Evolutionary conservation across 2,113 vertebrate species (phyloP).

Genomic region (Gallinago jamesoni): DNA sequence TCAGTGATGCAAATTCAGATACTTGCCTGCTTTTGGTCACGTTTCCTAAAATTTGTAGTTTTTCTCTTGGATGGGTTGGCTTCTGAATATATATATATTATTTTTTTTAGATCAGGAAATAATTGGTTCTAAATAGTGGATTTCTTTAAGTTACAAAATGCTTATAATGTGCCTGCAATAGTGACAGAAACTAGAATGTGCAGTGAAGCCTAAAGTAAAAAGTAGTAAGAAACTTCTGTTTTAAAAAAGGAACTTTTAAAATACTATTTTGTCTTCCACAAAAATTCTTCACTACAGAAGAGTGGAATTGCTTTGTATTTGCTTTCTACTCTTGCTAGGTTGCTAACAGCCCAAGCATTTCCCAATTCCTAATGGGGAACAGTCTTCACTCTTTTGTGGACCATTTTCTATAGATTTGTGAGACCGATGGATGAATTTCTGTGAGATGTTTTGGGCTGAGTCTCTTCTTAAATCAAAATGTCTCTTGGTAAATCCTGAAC

Average conservation of each 20-base stretch:
- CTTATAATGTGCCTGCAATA: neutral
- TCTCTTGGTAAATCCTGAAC: neutral
- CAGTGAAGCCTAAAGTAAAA: neutral
- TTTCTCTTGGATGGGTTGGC: neutral
- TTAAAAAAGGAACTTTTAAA: neutral
- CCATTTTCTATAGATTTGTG: neutral
- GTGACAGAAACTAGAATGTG: neutral
- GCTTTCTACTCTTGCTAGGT: neutral
- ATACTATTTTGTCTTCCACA: neutral
- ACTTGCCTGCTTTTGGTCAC: neutral
- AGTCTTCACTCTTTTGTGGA: neutral
- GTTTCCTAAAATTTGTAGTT: neutral
- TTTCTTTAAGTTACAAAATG: neutral
- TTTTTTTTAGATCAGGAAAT: neutral
- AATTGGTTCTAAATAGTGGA: neutral
- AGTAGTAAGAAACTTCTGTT: neutral
- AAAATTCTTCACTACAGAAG: neutral
- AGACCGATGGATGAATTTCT: neutral
- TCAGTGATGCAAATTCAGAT: neutral
- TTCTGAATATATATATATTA: neutral
- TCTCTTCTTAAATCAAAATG: neutral
- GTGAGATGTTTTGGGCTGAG: neutral
- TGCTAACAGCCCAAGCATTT: neutral
- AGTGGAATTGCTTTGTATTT: neutral
- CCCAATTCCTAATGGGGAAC: neutral